phyloP scores from a whole-genome alignment of 2,113 vertebrate species.

The Corythoichthys intestinalis region DNA sequence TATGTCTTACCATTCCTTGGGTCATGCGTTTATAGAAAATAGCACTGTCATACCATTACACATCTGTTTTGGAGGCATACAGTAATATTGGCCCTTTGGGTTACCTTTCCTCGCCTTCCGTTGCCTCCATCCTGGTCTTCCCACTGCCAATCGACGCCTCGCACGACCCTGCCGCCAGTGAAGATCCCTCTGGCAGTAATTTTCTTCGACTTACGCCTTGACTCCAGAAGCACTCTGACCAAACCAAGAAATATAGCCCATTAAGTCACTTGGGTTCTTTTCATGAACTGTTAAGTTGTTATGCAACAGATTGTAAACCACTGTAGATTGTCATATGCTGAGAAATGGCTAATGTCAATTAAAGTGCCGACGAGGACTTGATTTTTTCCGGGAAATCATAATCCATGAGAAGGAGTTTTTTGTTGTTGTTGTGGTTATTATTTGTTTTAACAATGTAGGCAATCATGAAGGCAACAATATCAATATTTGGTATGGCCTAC shows the following conservation, averaged over 20 bases:
- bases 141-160: conserved; percentile 99
- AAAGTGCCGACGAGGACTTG: background rate
- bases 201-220: conserved; percentile 98
- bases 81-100: background rate
- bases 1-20: background rate
- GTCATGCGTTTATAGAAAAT: background rate
- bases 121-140: conserved; percentile 99
- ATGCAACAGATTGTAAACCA: background rate
- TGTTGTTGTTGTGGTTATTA: no score
- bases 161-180: conserved; percentile 91
- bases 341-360: background rate
- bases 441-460: no score
- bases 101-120: conserved; percentile 95
- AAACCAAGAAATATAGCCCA: background rate
- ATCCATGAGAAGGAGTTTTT: background rate
- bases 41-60: background rate
- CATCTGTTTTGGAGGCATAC: background rate
- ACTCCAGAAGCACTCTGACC: conserved; percentile 91
- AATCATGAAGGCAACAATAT: no score
- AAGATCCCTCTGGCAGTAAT: conserved; percentile 98
- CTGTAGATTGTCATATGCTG: background rate
- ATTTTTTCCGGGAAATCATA: conserved; percentile 2
- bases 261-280: background rate
- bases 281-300: background rate
- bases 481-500: no score